These are phyloP conservation scores for Pterocles orientalis DNA, from an alignment of 2,113 vertebrate species.

Conservation along the genomic window DNA sequence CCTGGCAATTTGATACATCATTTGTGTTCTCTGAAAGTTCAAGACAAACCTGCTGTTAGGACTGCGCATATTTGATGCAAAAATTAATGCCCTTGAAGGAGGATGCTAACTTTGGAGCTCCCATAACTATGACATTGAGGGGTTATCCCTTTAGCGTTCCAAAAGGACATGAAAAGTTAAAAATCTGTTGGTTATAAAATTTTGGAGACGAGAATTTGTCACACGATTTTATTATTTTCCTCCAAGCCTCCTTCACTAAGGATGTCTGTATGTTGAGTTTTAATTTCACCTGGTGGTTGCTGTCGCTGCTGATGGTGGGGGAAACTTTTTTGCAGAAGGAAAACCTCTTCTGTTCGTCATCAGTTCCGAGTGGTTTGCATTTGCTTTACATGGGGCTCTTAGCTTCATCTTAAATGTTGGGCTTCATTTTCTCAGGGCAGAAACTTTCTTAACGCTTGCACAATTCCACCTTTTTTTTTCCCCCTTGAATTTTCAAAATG, in stretches of 20 bases:
- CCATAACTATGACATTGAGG: accelerated
- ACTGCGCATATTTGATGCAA: accelerated
- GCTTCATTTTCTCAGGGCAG: background rate
- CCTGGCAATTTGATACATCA: background rate
- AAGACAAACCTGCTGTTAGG: background rate
- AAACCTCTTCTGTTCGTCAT: background rate
- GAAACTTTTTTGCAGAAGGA: background rate
- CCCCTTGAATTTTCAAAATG: accelerated
- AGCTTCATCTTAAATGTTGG: accelerated
- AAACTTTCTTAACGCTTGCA: background rate
- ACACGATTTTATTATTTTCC: accelerated
- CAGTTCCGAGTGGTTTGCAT: background rate
- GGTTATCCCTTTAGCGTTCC: background rate
- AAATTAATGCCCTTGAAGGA: background rate
- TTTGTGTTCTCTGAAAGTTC: background rate
- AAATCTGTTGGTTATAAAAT: background rate
- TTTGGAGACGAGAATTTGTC: background rate
- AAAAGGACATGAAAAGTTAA: background rate
- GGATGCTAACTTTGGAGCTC: background rate
- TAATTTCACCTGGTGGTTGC: background rate
- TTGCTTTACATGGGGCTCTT: background rate
- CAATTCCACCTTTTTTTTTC: accelerated
- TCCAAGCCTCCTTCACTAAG: background rate
- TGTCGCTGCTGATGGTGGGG: background rate
- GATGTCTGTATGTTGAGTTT: background rate